A percentile compares a stretch with the other conserved stretches of the same genome.
Evolutionary conservation across 2,888 invertebrate genomes (phyloP).

Genomic region (Caenorhabditis drosophilae): DNA sequence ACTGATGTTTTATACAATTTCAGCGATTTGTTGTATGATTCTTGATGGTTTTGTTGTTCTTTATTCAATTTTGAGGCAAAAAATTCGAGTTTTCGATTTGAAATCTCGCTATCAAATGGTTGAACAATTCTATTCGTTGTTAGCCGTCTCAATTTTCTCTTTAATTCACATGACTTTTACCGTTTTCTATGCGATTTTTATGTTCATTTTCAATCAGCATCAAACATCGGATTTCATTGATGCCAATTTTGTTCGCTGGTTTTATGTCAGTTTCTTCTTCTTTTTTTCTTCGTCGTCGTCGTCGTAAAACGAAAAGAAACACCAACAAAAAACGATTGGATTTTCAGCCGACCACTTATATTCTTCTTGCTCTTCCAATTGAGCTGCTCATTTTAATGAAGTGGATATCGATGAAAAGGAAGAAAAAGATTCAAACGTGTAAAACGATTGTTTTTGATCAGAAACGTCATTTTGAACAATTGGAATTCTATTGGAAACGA

Average conservation of each 20-base stretch:
- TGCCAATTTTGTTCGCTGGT: conserved; percentile 26
- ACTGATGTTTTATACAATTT: conserved; percentile 18
- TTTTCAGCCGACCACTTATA: conserved; percentile 27
- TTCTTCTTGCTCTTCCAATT: conserved; percentile 15
- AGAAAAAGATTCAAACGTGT: conserved; percentile 2
- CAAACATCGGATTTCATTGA: conserved; percentile 7
- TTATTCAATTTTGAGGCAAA: no score
- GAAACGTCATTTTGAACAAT: no score
- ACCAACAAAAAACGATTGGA: no score
- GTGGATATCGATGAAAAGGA: conserved; percentile 7
- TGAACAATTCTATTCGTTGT: conserved; percentile 21
- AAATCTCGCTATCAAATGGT: conserved; percentile 23
- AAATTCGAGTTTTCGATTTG: conserved; percentile 19
- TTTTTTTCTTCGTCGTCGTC: conserved; percentile 2
- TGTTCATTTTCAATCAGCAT: conserved; percentile 11
- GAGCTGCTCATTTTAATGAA: conserved; percentile 18
- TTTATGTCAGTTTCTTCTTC: conserved; percentile 24
- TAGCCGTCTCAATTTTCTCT: conserved; percentile 23
- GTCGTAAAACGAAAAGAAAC: no score
- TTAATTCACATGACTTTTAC: conserved; percentile 27
- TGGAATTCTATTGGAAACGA: no score
- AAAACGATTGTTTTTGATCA: no score
- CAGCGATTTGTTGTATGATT: conserved; percentile 8
- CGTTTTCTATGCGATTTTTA: conserved; percentile 15
- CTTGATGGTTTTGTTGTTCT: conserved; percentile 12